Base-by-base conservation (phyloP, 2,797 vertebrate species). In the Phaenicophaeus curvirostris region DNA sequence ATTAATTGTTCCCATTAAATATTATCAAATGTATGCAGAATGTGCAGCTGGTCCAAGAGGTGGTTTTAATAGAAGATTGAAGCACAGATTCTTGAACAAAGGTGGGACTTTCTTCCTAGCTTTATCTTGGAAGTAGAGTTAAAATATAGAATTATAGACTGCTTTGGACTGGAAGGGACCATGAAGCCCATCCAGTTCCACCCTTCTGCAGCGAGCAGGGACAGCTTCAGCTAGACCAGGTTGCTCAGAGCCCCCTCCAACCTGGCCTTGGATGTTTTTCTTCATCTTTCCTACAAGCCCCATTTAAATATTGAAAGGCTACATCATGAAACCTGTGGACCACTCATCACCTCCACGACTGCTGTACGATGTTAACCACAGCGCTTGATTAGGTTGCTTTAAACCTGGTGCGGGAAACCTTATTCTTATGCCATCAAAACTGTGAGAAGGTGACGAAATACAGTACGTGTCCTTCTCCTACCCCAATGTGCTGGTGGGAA, bases 311-410 rank as follows among this genome's bases (percentile, higher is more conserved):
- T 16, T 44, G 42, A 44, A 44, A 44, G 42, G 42, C 42, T 18
- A 18, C 15, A 8, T 48, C 5, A 5, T 23, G 41, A 58, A 37
- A 59, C 4, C 48, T 62, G 48, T 71, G 24, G 28, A 11, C 28
- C 9, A 1, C 33, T 66, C 8, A 3, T 65, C 30, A 31, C 1
- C 3, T 3, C 1, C 2, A 5, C 35, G 44, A 37, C 14, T 35
- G 25, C 57, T 20, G 13, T 59, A 5, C 11, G 9, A 42, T 21
- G 46, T 20, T 57, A 33, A 3, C 13, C 17, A 7, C 33, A 41
- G 53, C 31, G 25, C 74, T 59, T 23, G 17, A 25, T 41, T 19
- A 30, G 30, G 68, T 4, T 0, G 2, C 55, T 75, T 41, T 41
- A 57, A 53, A 13, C 15, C 17, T 61, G 50, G 7, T 41, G 37